A percentile compares a stretch with the other conserved stretches of the same genome.
phyloP scores from a whole-genome alignment of 2,113 vertebrate species.

The Malurus alboscapulatus region DNA sequence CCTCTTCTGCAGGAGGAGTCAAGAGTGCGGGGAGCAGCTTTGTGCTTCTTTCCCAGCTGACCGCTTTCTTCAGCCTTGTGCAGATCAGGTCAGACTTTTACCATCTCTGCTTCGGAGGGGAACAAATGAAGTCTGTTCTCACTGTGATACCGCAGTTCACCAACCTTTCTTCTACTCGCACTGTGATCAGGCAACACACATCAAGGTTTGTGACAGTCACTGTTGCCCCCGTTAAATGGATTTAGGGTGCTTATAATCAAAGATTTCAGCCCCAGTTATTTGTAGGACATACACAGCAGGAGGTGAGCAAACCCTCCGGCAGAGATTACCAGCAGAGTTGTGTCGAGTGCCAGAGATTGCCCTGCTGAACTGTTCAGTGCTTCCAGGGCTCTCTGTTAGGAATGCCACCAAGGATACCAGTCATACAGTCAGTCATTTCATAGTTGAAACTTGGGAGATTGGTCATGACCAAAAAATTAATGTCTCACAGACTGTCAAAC shows the following conservation, averaged over 20 bases:
- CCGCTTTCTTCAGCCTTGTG: background rate
- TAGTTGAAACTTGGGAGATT: background rate
- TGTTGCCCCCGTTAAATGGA: fast-evolving
- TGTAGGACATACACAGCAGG: background rate
- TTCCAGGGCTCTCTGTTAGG: background rate
- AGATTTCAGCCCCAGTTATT: background rate
- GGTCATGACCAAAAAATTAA: background rate
- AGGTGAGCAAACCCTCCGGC: background rate
- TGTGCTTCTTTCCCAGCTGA: background rate
- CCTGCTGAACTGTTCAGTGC: background rate
- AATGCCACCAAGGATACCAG: background rate
- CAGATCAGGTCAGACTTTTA: background rate
- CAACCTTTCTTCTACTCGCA: background rate
- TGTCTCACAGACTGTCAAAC: background rate
- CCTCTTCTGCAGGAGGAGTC: background rate
- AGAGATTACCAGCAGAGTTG: background rate
- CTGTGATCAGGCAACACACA: background rate
- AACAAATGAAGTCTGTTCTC: background rate
- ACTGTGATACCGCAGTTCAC: background rate
- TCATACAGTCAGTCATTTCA: background rate
- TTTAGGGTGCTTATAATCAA: background rate
- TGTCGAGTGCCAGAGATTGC: background rate
- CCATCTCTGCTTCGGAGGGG: background rate
- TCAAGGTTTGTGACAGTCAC: background rate
- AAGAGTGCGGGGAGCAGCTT: background rate